Evolutionary conservation across 2,797 vertebrate genomes (phyloP).

Genomic region (Babyrousa celebensis): DNA sequence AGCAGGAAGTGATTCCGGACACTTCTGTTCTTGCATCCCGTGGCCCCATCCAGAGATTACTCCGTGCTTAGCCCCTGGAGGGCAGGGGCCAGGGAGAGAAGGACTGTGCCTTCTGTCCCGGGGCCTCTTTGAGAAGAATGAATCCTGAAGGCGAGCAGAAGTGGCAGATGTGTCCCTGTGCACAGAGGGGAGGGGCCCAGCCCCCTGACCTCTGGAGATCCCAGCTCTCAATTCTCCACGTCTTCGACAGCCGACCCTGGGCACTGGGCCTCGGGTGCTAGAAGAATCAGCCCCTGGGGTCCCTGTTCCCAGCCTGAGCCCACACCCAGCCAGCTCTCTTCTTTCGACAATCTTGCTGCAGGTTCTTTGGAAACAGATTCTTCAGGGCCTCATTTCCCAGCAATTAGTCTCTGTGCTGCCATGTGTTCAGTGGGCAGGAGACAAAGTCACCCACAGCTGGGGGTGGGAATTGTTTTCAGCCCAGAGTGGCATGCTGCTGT

Average conservation of each 20-base stretch:
- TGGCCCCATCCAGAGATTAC: neutral
- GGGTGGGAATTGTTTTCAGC: constrained; percentile 2
- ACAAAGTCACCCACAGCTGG: neutral
- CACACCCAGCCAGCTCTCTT: neutral
- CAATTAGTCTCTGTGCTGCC: constrained; percentile 41
- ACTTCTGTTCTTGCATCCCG: neutral
- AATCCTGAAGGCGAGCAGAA: neutral
- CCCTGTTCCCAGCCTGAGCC: neutral
- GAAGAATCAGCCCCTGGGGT: neutral
- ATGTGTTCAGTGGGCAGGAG: constrained; percentile 54
- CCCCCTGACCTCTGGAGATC: neutral
- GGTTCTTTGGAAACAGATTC: constrained; percentile 60
- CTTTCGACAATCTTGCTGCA: constrained; percentile 42
- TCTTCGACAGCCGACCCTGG: neutral
- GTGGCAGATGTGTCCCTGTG: neutral
- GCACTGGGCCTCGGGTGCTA: neutral
- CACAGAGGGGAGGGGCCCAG: neutral
- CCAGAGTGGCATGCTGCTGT: neutral
- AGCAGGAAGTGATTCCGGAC: neutral
- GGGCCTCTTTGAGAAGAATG: neutral
- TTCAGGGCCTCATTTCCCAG: constrained; percentile 21
- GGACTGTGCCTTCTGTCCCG: neutral
- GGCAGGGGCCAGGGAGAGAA: neutral
- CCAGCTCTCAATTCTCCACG: neutral
- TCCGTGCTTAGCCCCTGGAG: neutral